Evolutionary conservation across 2,888 invertebrate species (phyloP), one percentile per base, ranked within the genome.

Genomic region (Prosapia bicincta): DNA sequence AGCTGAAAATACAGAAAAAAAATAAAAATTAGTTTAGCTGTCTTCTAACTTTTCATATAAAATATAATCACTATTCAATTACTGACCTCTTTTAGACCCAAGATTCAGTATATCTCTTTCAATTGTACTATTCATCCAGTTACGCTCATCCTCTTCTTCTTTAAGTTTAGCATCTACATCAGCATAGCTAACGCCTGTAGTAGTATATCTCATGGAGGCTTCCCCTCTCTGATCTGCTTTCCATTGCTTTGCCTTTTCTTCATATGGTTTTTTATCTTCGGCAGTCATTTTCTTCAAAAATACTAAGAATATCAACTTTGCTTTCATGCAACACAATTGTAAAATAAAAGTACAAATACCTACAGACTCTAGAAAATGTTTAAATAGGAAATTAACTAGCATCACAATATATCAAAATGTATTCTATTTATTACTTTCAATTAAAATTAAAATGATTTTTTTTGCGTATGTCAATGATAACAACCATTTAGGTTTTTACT

Each of bases 81-180:
- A 38, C 38, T 13, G 13, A 38, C 68, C 65, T 10, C 9, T 20
- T 24, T 32, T 23, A 13, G 13, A 20, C 6, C 7, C 15, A n/a
- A 77, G 54, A 24, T 28, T 43, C 3, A 72, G 38, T 0, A 84
- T 66, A 0, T 67, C 79, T 9, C 76, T 73, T 26, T 78, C 80
- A 67, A 85, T 82, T 3, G 81, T 78, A 3, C 79, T 26, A 0
- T 79, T 78, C 83, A 84, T 84, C 5, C 78, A 78, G 3, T 79
- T 71, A 1, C 77, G 72, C 28, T 81, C 82, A 74, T 81, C 77
- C 24, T 77, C 66, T 24, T 77, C 65, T 23, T 73, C 78, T 5
- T 77, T 77, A 66, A 80, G 68, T 66, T 80, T 78, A 30, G 77
- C 72, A 68, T 83, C 80, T 0, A 83, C 68, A 1, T 78, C 70